Evolutionary conservation across 2,888 invertebrate species (phyloP), one percentile per base, ranked within the genome.

Genomic region (Mamestra brassicae): DNA sequence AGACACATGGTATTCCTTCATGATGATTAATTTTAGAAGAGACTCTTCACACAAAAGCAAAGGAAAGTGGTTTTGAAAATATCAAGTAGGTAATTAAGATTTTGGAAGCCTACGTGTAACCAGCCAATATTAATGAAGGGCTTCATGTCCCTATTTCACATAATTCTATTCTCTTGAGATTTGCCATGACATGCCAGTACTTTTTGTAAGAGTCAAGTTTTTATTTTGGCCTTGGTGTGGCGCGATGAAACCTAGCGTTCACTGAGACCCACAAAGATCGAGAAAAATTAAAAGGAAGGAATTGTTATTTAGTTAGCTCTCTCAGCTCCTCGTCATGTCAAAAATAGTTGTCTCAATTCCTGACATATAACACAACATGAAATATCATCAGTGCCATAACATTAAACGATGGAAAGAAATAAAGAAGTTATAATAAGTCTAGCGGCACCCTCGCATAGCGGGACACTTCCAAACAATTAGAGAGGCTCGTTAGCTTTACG

Each of bases 391-490:
- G 80, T 73, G 73, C 92, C 92, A 93, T 93, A 93, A 94, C 91
- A 94, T 94, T 92, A 94, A 95, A 94, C 88, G 92, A 84, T 90
- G 91, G 90, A 93, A 93, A 93, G 92, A 92, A 94, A 93, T 93
- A 92, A 92, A 94, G 91, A 92, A 93, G 87, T 87, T 87, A 88
- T 87, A 87, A 87, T 85, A 87, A 87, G 88, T 88, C 77, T 89
- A 88, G 89, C 87, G 89, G 83, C 89, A 87, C 87, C 87, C 89
- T 86, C 88, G 65, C 73, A 90, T 91, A 91, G 88, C 89, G 89
- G 87, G 93, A 93, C 92, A 94, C 95, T 96, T 95, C 94, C 94
- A 94, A 95, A 95, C 95, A 96, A 96, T 96, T 96, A 96, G 95
- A 94, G 90, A 88, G 90, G 87, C 93, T 95, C 96, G 95, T 96